Percentiles rank a stretch among this genome's conserved stretches.
Evolutionary conservation across 2,797 vertebrate species (phyloP).

Genomic region (Artibeus lituratus): DNA sequence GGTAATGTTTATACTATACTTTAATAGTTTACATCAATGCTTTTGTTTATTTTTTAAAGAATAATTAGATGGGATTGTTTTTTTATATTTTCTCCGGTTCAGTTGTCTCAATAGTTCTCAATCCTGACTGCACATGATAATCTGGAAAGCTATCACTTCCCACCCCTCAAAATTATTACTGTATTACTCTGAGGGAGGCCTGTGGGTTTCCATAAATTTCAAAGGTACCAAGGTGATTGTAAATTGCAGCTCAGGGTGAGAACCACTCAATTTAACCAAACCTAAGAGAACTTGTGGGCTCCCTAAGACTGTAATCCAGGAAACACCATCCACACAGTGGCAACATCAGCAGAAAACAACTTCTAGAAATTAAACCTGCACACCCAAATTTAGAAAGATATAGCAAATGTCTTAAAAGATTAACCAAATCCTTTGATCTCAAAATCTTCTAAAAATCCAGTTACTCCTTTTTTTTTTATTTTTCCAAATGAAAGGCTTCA

Average conservation of each 20-base stretch:
- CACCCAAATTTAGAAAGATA: slow-evolving; percentile 44
- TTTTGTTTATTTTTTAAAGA: background rate
- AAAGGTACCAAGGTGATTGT: background rate
- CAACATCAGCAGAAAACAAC: background rate
- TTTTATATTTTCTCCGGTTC: slow-evolving; percentile 8
- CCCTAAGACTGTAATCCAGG: background rate
- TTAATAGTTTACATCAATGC: background rate
- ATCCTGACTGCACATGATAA: background rate
- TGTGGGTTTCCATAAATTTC: background rate
- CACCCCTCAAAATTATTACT: background rate
- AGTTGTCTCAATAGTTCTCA: background rate
- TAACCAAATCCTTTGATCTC: slow-evolving; percentile 65
- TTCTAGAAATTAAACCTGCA: background rate
- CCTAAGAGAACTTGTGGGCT: background rate
- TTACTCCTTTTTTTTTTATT: slow-evolving; percentile 54
- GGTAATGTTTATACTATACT: background rate
- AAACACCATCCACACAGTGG: background rate
- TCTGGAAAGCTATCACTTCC: background rate
- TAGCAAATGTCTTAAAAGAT: slow-evolving; percentile 52
- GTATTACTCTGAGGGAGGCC: background rate
- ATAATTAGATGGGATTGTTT: background rate
- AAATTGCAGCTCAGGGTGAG: background rate
- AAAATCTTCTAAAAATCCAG: slow-evolving; percentile 58
- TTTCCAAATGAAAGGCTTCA: slow-evolving; percentile 66
- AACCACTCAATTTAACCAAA: slow-evolving; percentile 17